Percentiles rank a stretch among this genome's conserved stretches.
Evolutionary conservation across 2,797 vertebrate species (phyloP).

Genomic region (Cetoscarus ocellatus): DNA sequence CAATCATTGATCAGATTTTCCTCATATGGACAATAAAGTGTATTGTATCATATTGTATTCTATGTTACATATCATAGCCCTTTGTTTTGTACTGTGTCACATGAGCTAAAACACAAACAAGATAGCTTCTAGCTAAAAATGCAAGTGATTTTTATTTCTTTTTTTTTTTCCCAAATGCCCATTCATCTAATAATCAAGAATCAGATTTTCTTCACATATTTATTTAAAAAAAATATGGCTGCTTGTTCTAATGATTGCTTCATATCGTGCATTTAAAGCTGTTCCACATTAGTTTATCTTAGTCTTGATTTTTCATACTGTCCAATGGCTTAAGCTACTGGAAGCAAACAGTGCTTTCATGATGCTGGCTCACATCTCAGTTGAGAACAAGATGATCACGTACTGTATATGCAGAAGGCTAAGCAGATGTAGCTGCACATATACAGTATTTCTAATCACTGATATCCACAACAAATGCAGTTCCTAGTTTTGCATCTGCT

Average conservation of each 20-base stretch:
- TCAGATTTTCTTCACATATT: too few species aligned
- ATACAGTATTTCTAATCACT: constrained; percentile 23
- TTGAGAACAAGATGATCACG: constrained; percentile 7
- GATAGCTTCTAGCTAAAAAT: too few species aligned
- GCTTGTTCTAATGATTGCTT: neutral
- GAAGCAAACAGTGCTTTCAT: neutral
- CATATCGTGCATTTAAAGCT: neutral
- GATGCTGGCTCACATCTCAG: neutral
- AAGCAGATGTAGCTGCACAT: constrained; percentile 11
- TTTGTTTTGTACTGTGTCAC: too few species aligned
- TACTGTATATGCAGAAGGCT: neutral
- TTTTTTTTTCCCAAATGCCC: too few species aligned
- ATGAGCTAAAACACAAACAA: too few species aligned
- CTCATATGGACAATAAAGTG: too few species aligned
- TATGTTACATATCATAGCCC: too few species aligned
- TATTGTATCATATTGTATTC: too few species aligned
- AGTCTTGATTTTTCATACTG: neutral
- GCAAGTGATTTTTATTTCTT: too few species aligned
- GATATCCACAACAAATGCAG: constrained; percentile 50
- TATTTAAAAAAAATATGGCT: too few species aligned
- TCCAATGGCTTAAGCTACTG: neutral
- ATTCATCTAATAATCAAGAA: too few species aligned
- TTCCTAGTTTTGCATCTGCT: constrained; percentile 27
- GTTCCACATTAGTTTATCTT: neutral
- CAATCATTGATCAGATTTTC: too few species aligned